A percentile compares a stretch with the other conserved stretches of the same genome.
phyloP scores from a whole-genome alignment of 2,797 vertebrate genomes.

The Scyliorhinus canicula region DNA sequence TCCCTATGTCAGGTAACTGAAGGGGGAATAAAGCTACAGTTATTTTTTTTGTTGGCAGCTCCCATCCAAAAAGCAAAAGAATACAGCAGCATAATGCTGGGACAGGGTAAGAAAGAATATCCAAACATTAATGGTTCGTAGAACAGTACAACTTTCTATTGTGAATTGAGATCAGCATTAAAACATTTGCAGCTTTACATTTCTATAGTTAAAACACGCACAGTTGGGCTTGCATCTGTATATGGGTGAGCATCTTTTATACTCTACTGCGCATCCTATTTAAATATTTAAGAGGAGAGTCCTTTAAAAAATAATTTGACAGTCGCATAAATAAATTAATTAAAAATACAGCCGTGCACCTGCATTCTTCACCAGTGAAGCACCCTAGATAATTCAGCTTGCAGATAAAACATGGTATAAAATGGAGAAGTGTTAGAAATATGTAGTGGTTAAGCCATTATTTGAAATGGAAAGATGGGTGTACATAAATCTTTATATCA shows the following conservation, averaged over 20 bases:
- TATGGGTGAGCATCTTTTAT: background rate
- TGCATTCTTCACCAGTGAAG: background rate
- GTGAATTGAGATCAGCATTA: background rate
- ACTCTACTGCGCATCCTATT: background rate
- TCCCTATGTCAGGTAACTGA: background rate
- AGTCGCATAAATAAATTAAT: background rate
- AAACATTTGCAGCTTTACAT: background rate
- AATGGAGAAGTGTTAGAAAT: background rate
- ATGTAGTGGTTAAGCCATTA: background rate
- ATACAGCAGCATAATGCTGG: background rate
- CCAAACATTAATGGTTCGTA: background rate
- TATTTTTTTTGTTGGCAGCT: background rate
- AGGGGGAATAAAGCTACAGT: background rate
- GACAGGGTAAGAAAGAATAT: background rate
- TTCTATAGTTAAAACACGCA: background rate
- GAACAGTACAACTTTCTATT: background rate
- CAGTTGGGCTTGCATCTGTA: background rate
- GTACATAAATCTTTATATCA: background rate
- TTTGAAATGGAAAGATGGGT: background rate
- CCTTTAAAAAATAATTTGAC: background rate
- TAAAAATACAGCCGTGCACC: background rate
- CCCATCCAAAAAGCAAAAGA: background rate
- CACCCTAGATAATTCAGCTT: background rate
- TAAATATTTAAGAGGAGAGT: background rate
- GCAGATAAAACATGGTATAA: background rate